Base-by-base conservation (phyloP, 2,888 invertebrate species). In the Campoletis raptor region DNA sequence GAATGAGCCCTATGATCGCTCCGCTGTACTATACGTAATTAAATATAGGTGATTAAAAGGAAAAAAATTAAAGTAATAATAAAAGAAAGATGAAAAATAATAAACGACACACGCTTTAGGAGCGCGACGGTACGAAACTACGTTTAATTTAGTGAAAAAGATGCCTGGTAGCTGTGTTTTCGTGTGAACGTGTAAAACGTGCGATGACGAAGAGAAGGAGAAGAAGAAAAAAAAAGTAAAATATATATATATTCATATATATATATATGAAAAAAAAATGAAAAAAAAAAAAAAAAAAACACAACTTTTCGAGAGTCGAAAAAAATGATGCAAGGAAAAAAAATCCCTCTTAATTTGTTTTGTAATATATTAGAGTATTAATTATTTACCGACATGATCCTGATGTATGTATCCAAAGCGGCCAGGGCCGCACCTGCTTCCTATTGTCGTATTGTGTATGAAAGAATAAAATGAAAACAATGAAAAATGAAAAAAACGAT, bases 281-380 rank as follows among this genome's bases (percentile, higher is more conserved):
- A n/a, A 37, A 66, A 24, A 0, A 12, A 57, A 24, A 57, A n/a
- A n/a, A n/a, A n/a, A n/a, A n/a, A n/a, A n/a, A n/a, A n/a, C n/a
- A n/a, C n/a, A n/a, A 57, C 24, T 57, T 57, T 57, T 57, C 57
- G 57, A 57, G 24, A 30, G 24, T 57, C 57, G 57, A 57, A 57
- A 57, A 82, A 45, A 85, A 76, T 40, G 15, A 69, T 37, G n/a
- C 21, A 78, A 37, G 67, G 15, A n/a, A 80, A 61, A 70, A 86
- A 77, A 77, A 67, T 83, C 84, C 76, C 77, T 85, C 81, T 84
- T 81, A 70, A 83, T 88, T 89, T 81, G 89, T 92, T 93, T 94
- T 94, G 94, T 94, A 94, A 94, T 90, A 94, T 94, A 94, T 91
- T 93, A 91, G 92, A 90, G 84, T 89, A 91, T 89, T 89, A 86